phyloP scores from a whole-genome alignment of 2,797 vertebrate genomes.

The Limosa lapponica region DNA sequence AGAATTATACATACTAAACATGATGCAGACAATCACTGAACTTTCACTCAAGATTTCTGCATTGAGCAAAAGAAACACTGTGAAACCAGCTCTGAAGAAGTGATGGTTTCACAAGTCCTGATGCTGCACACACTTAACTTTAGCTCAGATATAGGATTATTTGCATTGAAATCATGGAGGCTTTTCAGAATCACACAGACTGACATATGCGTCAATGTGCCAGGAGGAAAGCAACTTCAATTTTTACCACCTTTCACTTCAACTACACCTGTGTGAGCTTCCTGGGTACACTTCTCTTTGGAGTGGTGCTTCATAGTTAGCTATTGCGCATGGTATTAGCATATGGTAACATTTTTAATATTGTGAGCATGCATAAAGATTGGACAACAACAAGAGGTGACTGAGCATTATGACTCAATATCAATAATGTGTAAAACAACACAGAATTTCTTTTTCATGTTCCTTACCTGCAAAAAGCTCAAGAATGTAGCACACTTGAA shows the following conservation, averaged over 20 bases:
- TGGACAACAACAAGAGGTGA: not conserved
- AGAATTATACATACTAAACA: not conserved
- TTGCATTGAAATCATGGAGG: not conserved
- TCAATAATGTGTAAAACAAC: not conserved
- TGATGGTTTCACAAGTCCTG: not conserved
- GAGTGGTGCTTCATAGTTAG: not conserved
- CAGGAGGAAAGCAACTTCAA: not conserved
- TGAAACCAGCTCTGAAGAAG: not conserved
- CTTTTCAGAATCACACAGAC: not conserved
- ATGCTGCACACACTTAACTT: not conserved
- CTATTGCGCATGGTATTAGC: not conserved
- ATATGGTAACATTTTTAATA: not conserved
- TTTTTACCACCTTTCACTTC: not conserved
- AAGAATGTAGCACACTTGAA: not conserved
- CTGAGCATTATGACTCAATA: not conserved
- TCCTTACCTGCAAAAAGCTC: not conserved
- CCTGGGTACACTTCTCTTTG: not conserved
- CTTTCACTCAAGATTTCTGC: not conserved
- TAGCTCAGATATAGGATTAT: not conserved
- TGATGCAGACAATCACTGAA: not conserved
- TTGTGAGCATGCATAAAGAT: not conserved
- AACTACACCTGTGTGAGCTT: not conserved
- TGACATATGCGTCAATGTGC: not conserved
- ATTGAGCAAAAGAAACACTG: not conserved
- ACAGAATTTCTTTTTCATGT: not conserved